Evolutionary conservation across 2,113 vertebrate genomes (phyloP).

Genomic region (Pedetes capensis): DNA sequence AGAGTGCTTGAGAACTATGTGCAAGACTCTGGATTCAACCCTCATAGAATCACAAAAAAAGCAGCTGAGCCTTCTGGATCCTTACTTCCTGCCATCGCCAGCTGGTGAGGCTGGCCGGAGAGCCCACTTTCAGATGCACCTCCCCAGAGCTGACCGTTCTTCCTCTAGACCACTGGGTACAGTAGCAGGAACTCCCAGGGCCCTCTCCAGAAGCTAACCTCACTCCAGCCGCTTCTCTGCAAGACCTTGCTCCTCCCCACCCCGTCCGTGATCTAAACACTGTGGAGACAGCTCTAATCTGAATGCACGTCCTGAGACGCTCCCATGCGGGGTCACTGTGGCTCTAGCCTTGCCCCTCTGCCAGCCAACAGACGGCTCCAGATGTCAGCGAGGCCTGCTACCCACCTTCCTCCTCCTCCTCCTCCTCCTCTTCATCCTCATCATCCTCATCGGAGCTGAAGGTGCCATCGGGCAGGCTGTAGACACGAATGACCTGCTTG

Average conservation of each 20-base stretch:
- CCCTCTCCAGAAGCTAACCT: not conserved
- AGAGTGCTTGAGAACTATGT: no score
- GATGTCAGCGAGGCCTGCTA: not conserved
- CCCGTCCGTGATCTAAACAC: not conserved
- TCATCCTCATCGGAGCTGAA: conserved; percentile 99
- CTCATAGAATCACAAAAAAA: no score
- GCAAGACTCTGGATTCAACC: no score
- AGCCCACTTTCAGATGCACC: no score
- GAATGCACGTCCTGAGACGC: no score
- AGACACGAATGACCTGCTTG: conserved; percentile 99
- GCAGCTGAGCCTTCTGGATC: not conserved
- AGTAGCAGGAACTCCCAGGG: accelerated
- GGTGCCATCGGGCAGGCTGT: conserved; percentile 97
- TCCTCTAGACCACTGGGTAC: not conserved
- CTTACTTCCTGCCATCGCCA: not conserved
- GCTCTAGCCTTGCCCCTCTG: not conserved
- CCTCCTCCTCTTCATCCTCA: conserved; percentile 97
- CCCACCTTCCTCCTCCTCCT: conserved; percentile 92
- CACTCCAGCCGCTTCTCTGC: not conserved
- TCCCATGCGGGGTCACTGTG: no score
- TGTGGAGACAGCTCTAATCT: not conserved
- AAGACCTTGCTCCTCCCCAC: not conserved
- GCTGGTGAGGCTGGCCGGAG: not conserved
- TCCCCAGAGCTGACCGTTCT: no score
- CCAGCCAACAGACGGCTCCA: not conserved